phyloP scores from a whole-genome alignment of 2,888 invertebrate genomes.

The Laspeyria flexula region DNA sequence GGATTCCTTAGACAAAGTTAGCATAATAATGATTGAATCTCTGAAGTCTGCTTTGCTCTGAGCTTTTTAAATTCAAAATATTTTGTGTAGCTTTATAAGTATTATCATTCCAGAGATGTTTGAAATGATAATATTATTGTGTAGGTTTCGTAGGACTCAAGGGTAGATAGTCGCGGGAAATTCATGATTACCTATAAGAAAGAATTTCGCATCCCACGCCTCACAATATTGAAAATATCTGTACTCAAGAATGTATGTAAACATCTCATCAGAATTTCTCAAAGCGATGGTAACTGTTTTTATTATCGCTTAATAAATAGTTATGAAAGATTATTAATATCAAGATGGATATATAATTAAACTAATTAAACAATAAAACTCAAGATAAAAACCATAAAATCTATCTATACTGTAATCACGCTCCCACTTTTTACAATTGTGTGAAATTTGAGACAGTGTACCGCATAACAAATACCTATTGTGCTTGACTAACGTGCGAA shows the following conservation, averaged over 20 bases:
- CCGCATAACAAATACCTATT: constrained; percentile 48
- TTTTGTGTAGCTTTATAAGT: neutral
- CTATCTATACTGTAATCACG: constrained; percentile 36
- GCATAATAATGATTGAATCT: too few relatives aligned
- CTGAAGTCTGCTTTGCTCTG: too few relatives aligned
- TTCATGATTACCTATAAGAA: neutral
- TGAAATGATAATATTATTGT: too few relatives aligned
- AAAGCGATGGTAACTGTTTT: neutral
- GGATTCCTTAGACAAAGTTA: too few relatives aligned
- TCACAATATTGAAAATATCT: neutral
- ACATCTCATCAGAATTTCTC: neutral
- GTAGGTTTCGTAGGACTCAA: neutral
- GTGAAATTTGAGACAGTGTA: constrained; percentile 51
- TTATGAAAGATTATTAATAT: neutral
- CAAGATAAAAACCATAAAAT: constrained; percentile 26
- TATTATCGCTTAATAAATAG: neutral
- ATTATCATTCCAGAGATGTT: too few relatives aligned
- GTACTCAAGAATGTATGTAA: neutral
- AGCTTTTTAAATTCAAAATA: neutral
- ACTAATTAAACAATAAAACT: constrained; percentile 22
- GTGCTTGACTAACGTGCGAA: constrained; percentile 54
- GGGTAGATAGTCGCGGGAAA: neutral
- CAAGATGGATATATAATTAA: constrained; percentile 10
- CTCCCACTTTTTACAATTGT: constrained; percentile 55
- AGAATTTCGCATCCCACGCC: neutral